Evolutionary conservation across 2,888 invertebrate species (phyloP), one percentile per base, ranked within the genome.

Genomic region (Troides oblongomaculatus): DNA sequence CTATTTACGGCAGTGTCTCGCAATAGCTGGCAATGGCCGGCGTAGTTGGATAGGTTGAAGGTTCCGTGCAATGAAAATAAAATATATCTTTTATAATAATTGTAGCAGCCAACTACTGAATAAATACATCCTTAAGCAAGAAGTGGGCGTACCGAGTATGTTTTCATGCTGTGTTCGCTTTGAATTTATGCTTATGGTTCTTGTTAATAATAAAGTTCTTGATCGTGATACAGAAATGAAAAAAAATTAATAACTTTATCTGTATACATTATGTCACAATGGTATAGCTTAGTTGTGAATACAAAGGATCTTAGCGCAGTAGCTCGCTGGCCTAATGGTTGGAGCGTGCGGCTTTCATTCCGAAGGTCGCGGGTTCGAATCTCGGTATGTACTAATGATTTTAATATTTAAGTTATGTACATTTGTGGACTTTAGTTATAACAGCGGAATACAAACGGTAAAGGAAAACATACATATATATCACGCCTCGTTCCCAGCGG

Each of bases 41-140:
- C 58, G 30, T 50, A 60, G n/a, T 62, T 56, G 64, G 66, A 66
- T 57, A 66, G 56, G 53, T 63, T 67, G 70, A 67, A 66, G 66
- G 70, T 60, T 60, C 50, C 64, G 66, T 64, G 70, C 70, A 66
- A 70, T 70, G 70, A 70, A 70, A 70, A 66, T 70, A 70, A 70
- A 70, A 70, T 70, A 70, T 67, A 60, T 64, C 66, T 66, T 66
- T 70, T 67, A 70, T 66, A 70, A 70, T 70, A 70, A 70, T 70
- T 70, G 70, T 70, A 66, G 30, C 70, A 67, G 64, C 63, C 66
- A 70, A 70, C 70, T 70, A 66, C 70, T 70, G 70, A 70, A 70
- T 70, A 70, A 70, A 70, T 70, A 70, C 64, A 66, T 70, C 70
- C 66, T 66, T 60, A 70, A 64, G 53, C 63, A 66, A 60, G 58